Evolutionary conservation across 2,888 invertebrate genomes (phyloP).

Genomic region (Opisthograptis luteolata): DNA sequence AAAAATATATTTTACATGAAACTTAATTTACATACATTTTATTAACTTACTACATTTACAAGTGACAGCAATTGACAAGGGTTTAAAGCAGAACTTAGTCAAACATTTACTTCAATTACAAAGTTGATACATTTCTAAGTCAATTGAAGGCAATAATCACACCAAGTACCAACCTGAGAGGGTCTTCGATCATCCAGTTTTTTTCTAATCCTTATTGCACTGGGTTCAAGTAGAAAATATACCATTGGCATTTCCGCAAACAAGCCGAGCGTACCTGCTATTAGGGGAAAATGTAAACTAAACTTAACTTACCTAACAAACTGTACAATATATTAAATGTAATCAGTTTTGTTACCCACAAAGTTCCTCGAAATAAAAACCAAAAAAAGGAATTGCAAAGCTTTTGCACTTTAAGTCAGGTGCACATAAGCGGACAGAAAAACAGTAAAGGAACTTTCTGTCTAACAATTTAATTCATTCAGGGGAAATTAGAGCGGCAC

Average conservation of each 20-base stretch:
- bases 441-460: slow-evolving; percentile 31
- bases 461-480: slow-evolving; percentile 20
- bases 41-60: no score
- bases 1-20: no score
- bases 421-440: background rate
- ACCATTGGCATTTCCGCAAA: slow-evolving; percentile 1
- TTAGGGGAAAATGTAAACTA: slow-evolving; percentile 42
- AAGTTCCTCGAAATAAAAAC: slow-evolving; percentile 16
- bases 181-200: background rate
- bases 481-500: slow-evolving; percentile 2
- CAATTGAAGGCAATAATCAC: background rate
- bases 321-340: slow-evolving; percentile 3
- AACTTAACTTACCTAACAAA: slow-evolving; percentile 34
- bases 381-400: slow-evolving; percentile 1
- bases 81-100: no score
- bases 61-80: no score
- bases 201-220: slow-evolving; percentile 9
- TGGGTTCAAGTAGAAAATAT: slow-evolving; percentile 27
- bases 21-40: no score
- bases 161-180: background rate
- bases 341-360: slow-evolving; percentile 12
- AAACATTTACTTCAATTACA: background rate
- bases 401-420: background rate
- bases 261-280: slow-evolving; percentile 55
- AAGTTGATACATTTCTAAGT: background rate